Evolutionary conservation across 1,140 invertebrate species (phyloP).

Genomic region (Oreohelix idahoensis): DNA sequence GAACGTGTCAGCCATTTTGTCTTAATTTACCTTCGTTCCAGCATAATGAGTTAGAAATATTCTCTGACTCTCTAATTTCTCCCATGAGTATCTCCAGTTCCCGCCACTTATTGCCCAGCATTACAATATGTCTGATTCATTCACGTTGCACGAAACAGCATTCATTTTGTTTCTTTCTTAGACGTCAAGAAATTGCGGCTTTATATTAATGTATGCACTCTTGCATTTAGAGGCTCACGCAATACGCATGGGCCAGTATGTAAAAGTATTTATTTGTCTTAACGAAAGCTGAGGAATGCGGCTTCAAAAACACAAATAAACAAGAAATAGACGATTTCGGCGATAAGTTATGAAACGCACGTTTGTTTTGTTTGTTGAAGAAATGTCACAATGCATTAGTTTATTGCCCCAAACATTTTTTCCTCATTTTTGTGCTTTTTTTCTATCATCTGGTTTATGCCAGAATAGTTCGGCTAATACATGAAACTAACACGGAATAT

Average conservation of each 20-base stretch:
- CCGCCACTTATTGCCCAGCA: neutral
- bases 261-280: neutral
- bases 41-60: neutral
- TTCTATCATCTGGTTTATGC: too few relatives aligned
- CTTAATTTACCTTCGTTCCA: neutral
- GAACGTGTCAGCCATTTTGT: neutral
- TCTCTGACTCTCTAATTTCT: neutral
- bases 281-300: neutral
- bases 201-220: neutral
- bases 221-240: neutral
- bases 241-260: neutral
- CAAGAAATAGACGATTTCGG: too few relatives aligned
- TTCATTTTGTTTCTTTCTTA: neutral
- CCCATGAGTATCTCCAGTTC: neutral
- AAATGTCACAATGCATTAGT: neutral
- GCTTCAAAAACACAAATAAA: neutral
- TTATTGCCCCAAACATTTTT: too few relatives aligned
- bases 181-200: neutral
- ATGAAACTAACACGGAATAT: too few relatives aligned
- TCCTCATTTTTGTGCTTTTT: too few relatives aligned
- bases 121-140: neutral
- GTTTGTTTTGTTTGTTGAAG: neutral
- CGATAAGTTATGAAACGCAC: too few relatives aligned
- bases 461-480: too few relatives aligned
- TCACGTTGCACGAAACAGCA: neutral